Conservation (phyloP, 2,797 vertebrate species). For the Gadopsis bispinosus region DNA sequence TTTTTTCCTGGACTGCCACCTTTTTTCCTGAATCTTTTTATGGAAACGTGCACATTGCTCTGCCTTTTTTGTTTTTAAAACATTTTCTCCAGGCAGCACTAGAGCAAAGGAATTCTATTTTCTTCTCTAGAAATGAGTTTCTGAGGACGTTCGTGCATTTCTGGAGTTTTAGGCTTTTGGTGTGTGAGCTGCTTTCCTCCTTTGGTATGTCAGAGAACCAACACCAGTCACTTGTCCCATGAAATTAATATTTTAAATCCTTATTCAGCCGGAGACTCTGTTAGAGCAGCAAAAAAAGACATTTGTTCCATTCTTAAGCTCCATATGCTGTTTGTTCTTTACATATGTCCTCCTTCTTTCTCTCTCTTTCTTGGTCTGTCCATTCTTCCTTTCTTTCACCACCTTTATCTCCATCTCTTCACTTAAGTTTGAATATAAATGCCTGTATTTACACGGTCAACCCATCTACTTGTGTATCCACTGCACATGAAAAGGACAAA, state of each 20-base stretch:
- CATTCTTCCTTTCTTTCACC: not conserved
- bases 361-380: not conserved
- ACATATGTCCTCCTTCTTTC: not conserved
- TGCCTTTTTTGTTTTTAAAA: not conserved
- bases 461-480: constrained; percentile 2
- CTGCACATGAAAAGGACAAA: constrained; percentile 11
- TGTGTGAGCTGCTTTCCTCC: not conserved
- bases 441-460: constrained; percentile 28
- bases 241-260: not conserved
- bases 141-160: not conserved
- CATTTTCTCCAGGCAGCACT: too few species aligned
- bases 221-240: not conserved
- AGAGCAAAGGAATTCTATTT: not conserved
- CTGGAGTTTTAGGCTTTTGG: not conserved
- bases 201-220: not conserved
- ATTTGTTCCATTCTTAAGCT: not conserved
- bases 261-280: not conserved
- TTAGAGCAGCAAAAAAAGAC: not conserved
- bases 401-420: not conserved
- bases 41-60: not conserved
- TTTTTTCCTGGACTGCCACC: not conserved
- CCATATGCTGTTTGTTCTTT: not conserved
- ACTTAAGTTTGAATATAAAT: not conserved
- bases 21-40: not conserved
- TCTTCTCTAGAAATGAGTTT: not conserved